phyloP scores from a whole-genome alignment of 2,888 invertebrate genomes.

The Drosophila ustulata region DNA sequence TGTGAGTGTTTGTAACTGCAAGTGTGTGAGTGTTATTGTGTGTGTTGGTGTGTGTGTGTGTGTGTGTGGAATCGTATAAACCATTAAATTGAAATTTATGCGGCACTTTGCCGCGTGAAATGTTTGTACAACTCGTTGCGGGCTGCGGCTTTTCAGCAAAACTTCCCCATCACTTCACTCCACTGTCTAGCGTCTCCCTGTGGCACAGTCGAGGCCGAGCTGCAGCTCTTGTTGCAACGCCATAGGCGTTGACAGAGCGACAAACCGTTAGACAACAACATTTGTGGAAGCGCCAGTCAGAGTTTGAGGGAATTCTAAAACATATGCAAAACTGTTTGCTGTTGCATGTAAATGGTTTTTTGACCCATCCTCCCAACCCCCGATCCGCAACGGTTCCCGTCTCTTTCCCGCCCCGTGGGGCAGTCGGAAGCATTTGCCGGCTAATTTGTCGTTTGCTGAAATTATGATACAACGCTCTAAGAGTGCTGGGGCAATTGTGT shows the following conservation, averaged over 20 bases:
- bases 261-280: conserved; percentile 75
- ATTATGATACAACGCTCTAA: conserved; percentile 69
- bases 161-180: not conserved
- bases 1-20: conserved; percentile 13
- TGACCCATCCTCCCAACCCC: conserved; percentile 12
- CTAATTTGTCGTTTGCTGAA: conserved; percentile 74
- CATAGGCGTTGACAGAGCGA: conserved; percentile 77
- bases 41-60: conserved; percentile 15
- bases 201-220: not conserved
- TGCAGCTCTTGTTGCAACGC: conserved; percentile 42
- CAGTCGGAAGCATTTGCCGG: conserved; percentile 56
- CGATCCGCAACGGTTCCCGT: not conserved
- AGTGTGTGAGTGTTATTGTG: conserved; percentile 13
- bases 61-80: conserved; percentile 54
- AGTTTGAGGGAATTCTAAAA: conserved; percentile 50
- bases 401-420: not conserved
- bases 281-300: conserved; percentile 35
- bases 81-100: conserved; percentile 80
- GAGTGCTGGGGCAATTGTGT: conserved; percentile 52
- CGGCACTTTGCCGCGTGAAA: conserved; percentile 80
- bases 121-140: conserved; percentile 81
- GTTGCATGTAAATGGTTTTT: conserved; percentile 76
- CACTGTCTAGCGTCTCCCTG: not conserved
- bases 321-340: conserved; percentile 77
- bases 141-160: conserved; percentile 70